phyloP scores from a whole-genome alignment of 2,797 vertebrate species.

The Sorex maritimensis region DNA sequence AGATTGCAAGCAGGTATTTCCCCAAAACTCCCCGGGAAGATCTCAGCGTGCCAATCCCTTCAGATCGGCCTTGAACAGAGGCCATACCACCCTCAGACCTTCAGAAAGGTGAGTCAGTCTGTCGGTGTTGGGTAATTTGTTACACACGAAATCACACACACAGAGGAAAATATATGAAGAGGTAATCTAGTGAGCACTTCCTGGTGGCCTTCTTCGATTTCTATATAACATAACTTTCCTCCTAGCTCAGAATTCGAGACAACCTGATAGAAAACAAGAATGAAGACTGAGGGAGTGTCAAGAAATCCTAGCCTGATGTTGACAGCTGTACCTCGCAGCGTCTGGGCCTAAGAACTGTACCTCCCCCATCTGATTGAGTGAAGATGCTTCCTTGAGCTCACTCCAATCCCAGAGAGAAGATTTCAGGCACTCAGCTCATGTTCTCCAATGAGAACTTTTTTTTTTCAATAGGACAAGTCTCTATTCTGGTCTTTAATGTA shows the following conservation, averaged over 20 bases:
- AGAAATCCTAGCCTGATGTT: not conserved
- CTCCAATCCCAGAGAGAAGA: not conserved
- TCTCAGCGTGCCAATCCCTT: not conserved
- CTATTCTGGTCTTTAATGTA: not conserved
- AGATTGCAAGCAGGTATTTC: not conserved
- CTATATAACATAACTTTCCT: no score
- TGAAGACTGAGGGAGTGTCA: not conserved
- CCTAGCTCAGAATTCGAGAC: no score
- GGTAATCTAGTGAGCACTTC: not conserved
- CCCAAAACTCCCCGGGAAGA: not conserved
- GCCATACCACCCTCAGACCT: not conserved
- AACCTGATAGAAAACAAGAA: not conserved
- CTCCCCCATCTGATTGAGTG: fast-evolving
- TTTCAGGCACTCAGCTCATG: not conserved
- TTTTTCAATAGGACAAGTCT: not conserved
- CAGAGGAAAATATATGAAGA: not conserved
- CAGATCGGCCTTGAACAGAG: not conserved
- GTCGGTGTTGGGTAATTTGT: not conserved
- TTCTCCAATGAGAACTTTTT: not conserved
- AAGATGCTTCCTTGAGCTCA: no score
- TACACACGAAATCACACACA: not conserved
- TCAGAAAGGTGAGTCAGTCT: not conserved
- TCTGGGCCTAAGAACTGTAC: no score
- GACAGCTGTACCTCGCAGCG: not conserved
- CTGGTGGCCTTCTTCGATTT: no score